Percentiles rank a stretch among this genome's conserved stretches.
Conservation (phyloP, 1,140 invertebrate genomes). For the Belonocnema kinseyi region DNA sequence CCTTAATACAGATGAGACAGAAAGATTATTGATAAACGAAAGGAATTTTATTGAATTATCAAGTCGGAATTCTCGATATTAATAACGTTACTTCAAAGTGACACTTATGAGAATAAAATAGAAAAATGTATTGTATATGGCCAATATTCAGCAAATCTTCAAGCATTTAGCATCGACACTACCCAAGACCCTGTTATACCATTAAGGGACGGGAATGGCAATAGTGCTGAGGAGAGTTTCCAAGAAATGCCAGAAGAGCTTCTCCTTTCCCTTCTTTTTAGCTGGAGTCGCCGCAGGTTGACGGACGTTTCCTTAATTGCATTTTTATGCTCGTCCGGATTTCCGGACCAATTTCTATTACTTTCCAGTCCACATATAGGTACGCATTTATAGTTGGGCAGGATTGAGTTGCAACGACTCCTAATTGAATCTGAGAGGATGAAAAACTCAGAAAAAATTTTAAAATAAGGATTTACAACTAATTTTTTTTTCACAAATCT, state of each 20-base stretch:
- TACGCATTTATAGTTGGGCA: not conserved
- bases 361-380: slow-evolving; percentile 14
- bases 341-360: slow-evolving; percentile 48
- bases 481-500: too few relatives aligned
- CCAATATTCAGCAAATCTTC: not conserved
- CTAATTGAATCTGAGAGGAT: not conserved
- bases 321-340: slow-evolving; percentile 69
- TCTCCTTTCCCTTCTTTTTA: not conserved
- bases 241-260: not conserved
- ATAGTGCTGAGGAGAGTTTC: not conserved
- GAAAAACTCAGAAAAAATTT: not conserved
- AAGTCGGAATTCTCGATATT: too few relatives aligned
- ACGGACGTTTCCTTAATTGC: slow-evolving; percentile 70
- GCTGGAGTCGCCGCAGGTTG: not conserved
- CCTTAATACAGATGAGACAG: too few relatives aligned
- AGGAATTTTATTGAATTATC: too few relatives aligned
- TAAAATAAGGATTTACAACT: too few relatives aligned
- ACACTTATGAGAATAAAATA: too few relatives aligned
- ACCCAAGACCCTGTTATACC: not conserved
- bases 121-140: not conserved
- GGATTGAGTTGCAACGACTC: not conserved
- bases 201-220: not conserved
- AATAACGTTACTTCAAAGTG: too few relatives aligned
- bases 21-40: too few relatives aligned
- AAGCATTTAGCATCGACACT: not conserved